Percentiles rank a stretch among this genome's conserved stretches.
Evolutionary conservation across 2,888 invertebrate genomes (phyloP).

Genomic region (Yponomeuta malinellus): DNA sequence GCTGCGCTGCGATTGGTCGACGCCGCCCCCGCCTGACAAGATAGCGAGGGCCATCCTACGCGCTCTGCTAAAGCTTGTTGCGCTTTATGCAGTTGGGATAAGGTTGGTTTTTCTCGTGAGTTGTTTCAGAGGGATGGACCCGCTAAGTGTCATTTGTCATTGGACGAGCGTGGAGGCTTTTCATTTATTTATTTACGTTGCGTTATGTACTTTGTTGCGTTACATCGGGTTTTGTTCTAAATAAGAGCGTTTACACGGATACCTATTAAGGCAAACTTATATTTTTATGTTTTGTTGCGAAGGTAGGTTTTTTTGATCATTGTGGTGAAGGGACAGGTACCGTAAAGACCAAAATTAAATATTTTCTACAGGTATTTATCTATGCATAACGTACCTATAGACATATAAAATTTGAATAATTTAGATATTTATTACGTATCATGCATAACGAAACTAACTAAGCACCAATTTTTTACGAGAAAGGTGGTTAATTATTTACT

Average conservation of each 20-base stretch:
- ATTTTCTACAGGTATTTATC: too few relatives aligned
- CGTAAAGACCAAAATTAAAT: too few relatives aligned
- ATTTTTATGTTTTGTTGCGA: neutral
- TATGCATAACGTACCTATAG: too few relatives aligned
- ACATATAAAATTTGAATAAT: too few relatives aligned
- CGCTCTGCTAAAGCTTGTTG: constrained; percentile 27
- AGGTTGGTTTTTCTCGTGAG: constrained; percentile 33
- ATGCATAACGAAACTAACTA: too few relatives aligned
- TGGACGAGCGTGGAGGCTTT: constrained; percentile 67
- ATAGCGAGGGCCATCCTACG: constrained; percentile 70
- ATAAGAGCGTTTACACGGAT: neutral
- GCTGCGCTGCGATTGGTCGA: constrained; percentile 56
- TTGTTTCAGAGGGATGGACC: constrained; percentile 61
- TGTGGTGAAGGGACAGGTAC: neutral
- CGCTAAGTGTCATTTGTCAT: constrained; percentile 67
- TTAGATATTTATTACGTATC: too few relatives aligned
- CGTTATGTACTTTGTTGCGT: constrained; percentile 33
- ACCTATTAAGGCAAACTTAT: neutral
- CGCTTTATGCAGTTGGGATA: constrained; percentile 28
- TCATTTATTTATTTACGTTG: constrained; percentile 53
- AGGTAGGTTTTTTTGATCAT: neutral
- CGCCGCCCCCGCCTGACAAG: constrained; percentile 72
- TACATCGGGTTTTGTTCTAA: constrained; percentile 17
- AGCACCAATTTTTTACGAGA: too few relatives aligned
- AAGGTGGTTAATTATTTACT: too few relatives aligned